Evolutionary conservation across 2,888 invertebrate genomes (phyloP), one percentile per base, ranked within the genome.

Genomic region (Imbricaverruca yamaguchii): DNA sequence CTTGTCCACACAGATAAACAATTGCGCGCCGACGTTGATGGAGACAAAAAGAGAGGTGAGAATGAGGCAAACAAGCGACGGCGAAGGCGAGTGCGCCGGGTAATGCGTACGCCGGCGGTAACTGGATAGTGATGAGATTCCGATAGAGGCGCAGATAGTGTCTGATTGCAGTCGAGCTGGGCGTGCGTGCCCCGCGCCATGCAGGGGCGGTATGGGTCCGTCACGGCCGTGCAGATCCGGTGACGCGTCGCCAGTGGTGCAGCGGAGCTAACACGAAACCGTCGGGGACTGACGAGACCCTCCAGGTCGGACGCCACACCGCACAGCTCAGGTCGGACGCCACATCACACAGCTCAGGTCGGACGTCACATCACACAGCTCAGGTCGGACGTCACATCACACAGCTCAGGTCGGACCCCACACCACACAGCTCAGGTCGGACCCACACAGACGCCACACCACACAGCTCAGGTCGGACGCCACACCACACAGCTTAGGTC

Each of bases 1-100:
- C 74, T 55, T 74, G 74, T 74, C 74, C 74, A 74, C 74, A 55
- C 74, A 55, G 74, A 74, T 74, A 74, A 74, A 74, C 74, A 74
- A 74, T 74, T 74, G 74, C 74, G 55, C 53, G 74, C 53, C 55
- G 74, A 74, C 74, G 74, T 74, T 74, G 74, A 74, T 74, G 74
- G 74, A 74, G 74, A 74, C 74, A 74, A 74, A 74, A 74, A 74
- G 9, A 9, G 74, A 53, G 74, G 53, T 55, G 74, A 74, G 74
- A 55, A 55, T 21, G 74, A 55, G 53, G 74, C 53, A 74, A 74
- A 74, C 74, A 74, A 53, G 74, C 53, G 55, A 9, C 53, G 55
- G 10, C 18, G 10, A 9, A 39, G 69, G 23, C 23, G 69, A 15
- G 65, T 12, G 39, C 69, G 69, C 11, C 15, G 25, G 23, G 25